Evolutionary conservation across 2,113 vertebrate genomes (phyloP), one percentile per base, ranked within the genome.

Genomic region (Calonectris borealis): DNA sequence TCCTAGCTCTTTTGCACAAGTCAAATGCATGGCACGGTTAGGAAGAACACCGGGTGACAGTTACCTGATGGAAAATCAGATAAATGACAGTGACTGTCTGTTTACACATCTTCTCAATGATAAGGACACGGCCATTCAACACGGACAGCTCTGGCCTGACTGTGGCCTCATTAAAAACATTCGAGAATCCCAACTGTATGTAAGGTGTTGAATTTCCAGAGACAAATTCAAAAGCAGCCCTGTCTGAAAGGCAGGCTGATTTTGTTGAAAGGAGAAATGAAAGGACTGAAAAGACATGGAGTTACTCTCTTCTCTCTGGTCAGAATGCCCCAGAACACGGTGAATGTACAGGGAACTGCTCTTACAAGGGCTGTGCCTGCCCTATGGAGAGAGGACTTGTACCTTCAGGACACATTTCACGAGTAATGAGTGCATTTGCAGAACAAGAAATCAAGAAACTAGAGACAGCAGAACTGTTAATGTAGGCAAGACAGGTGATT

Each of bases 161-260:
- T 79, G 81, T 46, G 81, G 75, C 94, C 94, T 96, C 89, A 94
- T 96, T 96, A 95, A 91, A 93, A 91, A 66, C 48, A 10, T 82
- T 93, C 6, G 3, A 91, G 71, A 65, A 61, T 38, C 58, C 64
- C 78, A 83, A 46, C 87, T 85, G 81, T 48, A 29, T 19, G 27
- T 61, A 66, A 82, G 81, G 78, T 83, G 86, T 48, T 70, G 89
- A 62, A 93, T 90, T 96, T 86, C 61, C 78, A 62, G 89, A 88
- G 60, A 77, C 54, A 81, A 55, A 83, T 80, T 91, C 71, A 83
- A 86, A 94, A 83, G 83, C 58, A 80, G 81, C 34, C 72, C 68
- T 76, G 62, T 58, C 88, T 92, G 86, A 90, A 83, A 95, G 42
- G 55, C 62, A 66, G 82, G 52, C 36, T 57, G 65, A 49, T 79